phyloP scores from a whole-genome alignment of 2,797 vertebrate genomes.

The Zalophus californianus region DNA sequence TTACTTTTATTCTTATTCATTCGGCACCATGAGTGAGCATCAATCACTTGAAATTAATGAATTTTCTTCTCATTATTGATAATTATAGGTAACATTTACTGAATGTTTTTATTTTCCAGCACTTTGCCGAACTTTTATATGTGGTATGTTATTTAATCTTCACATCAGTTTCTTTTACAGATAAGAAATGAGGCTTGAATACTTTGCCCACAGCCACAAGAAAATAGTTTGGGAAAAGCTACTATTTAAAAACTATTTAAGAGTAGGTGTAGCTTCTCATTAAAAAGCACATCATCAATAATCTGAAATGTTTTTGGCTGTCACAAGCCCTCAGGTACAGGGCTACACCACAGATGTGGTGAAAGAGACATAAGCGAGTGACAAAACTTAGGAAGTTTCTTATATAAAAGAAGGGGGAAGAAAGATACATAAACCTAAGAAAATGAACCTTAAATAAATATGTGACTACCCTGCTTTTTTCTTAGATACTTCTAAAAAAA shows the following conservation, averaged over 20 bases:
- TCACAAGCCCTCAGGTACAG: background rate
- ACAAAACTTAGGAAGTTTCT: background rate
- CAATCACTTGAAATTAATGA: slow-evolving; percentile 43
- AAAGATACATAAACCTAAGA: background rate
- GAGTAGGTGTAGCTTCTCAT: background rate
- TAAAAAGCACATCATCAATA: slow-evolving; percentile 20
- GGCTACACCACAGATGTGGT: background rate
- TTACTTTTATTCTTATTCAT: slow-evolving; percentile 30
- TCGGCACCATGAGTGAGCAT: slow-evolving; percentile 21
- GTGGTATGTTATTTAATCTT: slow-evolving; percentile 21
- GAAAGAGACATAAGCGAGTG: background rate
- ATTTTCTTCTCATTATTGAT: slow-evolving; percentile 13
- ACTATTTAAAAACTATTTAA: background rate
- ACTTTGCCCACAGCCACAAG: slow-evolving; percentile 1
- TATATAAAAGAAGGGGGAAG: background rate
- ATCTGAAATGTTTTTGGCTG: background rate
- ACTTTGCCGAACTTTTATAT: background rate
- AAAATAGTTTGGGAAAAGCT: slow-evolving; percentile 51
- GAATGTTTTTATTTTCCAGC: slow-evolving; percentile 27
- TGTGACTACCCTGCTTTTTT: slow-evolving; percentile 11
- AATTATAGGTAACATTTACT: slow-evolving; percentile 40
- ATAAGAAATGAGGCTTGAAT: slow-evolving; percentile 44
- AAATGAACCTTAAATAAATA: slow-evolving; percentile 28
- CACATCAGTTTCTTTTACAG: background rate
- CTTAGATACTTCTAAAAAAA: background rate